These are phyloP conservation scores for Bhutanitis thaidina DNA, from an alignment of 2,888 invertebrate species.

Conservation along the genomic window DNA sequence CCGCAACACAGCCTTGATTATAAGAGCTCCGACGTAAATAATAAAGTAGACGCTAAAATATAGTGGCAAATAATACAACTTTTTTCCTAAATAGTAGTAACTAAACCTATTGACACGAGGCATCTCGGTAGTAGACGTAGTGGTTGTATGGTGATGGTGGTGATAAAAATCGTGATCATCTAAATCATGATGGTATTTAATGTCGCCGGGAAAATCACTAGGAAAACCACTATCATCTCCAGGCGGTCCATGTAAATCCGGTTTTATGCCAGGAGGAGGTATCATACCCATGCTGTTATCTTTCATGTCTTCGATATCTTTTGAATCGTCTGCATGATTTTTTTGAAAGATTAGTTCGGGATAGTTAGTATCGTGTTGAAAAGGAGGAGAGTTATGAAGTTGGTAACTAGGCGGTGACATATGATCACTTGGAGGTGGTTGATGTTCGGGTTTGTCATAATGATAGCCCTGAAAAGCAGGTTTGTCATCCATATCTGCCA, in stretches of 20 bases:
- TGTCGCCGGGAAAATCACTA: constrained; percentile 66
- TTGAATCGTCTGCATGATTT: constrained; percentile 38
- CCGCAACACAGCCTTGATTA: constrained; percentile 85
- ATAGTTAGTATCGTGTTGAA: constrained; percentile 48
- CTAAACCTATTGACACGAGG: constrained; percentile 83
- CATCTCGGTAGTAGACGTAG: constrained; percentile 72
- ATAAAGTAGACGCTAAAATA: constrained; percentile 87
- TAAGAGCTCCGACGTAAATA: constrained; percentile 84
- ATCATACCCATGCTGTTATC: constrained; percentile 53
- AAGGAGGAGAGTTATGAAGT: constrained; percentile 36
- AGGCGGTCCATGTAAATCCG: constrained; percentile 39
- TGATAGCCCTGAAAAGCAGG: constrained; percentile 47
- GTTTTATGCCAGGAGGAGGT: constrained; percentile 49
- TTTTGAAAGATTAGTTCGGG: constrained; percentile 59
- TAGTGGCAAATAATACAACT: constrained; percentile 86
- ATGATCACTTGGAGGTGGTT: constrained; percentile 24
- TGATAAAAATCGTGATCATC: constrained; percentile 51
- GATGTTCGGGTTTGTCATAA: constrained; percentile 47
- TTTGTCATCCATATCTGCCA: constrained; percentile 34
- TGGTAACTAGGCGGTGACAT: constrained; percentile 25
- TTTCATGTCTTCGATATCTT: constrained; percentile 36
- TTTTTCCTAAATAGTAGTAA: constrained; percentile 87
- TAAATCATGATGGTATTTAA: constrained; percentile 65
- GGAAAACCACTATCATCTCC: constrained; percentile 45
- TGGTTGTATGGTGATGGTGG: constrained; percentile 55